phyloP scores from a whole-genome alignment of 2,113 vertebrate genomes.

The Sorex fumeus region DNA sequence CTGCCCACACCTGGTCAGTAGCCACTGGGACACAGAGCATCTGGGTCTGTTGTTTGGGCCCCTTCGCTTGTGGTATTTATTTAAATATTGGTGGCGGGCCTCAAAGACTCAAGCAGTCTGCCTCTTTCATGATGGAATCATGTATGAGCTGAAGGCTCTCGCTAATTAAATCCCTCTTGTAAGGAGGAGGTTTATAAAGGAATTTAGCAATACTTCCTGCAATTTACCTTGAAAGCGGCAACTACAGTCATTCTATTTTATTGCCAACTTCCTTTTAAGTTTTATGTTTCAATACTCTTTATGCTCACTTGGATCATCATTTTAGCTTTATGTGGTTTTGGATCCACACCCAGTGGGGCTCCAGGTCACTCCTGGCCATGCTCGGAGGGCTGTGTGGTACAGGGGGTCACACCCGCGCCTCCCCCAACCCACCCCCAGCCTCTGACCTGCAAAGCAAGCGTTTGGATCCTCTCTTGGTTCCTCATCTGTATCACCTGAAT shows the following conservation, averaged over 20 bases:
- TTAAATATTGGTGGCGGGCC: not conserved
- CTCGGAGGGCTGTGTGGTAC: too few relatives aligned
- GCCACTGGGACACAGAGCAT: too few relatives aligned
- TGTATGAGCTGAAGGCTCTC: not conserved
- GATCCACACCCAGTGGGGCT: too few relatives aligned
- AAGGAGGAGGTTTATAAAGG: not conserved
- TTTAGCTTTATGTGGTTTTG: too few relatives aligned
- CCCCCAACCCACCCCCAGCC: too few relatives aligned
- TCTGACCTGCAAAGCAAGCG: too few relatives aligned
- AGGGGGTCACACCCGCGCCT: too few relatives aligned
- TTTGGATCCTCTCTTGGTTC: too few relatives aligned
- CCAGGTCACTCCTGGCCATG: too few relatives aligned
- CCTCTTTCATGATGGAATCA: not conserved
- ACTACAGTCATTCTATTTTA: not conserved
- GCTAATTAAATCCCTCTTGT: not conserved
- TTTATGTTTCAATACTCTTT: constrained; percentile 33
- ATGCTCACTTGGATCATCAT: not conserved
- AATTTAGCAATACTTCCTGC: not conserved
- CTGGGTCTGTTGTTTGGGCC: not conserved
- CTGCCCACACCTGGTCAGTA: too few relatives aligned
- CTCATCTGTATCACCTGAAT: not conserved
- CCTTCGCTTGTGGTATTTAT: not conserved
- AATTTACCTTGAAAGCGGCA: not conserved
- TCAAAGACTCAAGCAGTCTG: not conserved
- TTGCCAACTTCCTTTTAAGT: not conserved